Evolutionary conservation across 2,113 vertebrate species (phyloP).

Genomic region (Saccopteryx leptura): DNA sequence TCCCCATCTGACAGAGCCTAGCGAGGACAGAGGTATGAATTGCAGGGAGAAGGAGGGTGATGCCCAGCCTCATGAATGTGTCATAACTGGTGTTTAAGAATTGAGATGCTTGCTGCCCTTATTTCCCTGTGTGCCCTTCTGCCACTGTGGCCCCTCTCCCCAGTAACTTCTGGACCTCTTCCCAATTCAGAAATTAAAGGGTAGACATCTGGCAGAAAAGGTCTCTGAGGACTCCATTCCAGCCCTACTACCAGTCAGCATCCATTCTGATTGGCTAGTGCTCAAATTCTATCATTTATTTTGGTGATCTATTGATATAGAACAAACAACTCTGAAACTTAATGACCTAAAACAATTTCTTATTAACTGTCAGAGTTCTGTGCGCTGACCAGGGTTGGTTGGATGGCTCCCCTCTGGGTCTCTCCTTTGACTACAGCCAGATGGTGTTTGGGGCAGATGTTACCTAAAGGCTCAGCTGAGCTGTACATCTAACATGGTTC

Average conservation of each 20-base stretch:
- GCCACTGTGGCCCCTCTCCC: no score
- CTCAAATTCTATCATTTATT: background rate
- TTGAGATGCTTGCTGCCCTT: background rate
- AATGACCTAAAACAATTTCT: background rate
- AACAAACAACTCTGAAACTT: background rate
- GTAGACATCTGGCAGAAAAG: background rate
- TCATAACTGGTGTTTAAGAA: background rate
- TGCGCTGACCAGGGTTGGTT: background rate
- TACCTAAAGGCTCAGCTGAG: background rate
- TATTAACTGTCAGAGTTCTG: background rate
- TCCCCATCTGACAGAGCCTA: background rate
- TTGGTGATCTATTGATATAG: background rate
- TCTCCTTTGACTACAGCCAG: background rate
- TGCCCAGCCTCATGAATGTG: background rate
- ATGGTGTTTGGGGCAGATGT: background rate
- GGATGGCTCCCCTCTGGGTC: fast-evolving
- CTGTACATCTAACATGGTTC: background rate
- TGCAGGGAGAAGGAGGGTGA: background rate
- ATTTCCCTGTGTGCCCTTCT: background rate
- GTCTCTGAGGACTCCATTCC: background rate
- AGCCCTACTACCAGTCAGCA: background rate
- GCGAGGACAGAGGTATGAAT: background rate
- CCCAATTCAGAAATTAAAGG: background rate
- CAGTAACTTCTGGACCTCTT: background rate
- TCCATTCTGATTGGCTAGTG: background rate